These are phyloP conservation scores for Mermis nigrescens DNA, from an alignment of 2,888 invertebrate species.

Conservation along the genomic window DNA sequence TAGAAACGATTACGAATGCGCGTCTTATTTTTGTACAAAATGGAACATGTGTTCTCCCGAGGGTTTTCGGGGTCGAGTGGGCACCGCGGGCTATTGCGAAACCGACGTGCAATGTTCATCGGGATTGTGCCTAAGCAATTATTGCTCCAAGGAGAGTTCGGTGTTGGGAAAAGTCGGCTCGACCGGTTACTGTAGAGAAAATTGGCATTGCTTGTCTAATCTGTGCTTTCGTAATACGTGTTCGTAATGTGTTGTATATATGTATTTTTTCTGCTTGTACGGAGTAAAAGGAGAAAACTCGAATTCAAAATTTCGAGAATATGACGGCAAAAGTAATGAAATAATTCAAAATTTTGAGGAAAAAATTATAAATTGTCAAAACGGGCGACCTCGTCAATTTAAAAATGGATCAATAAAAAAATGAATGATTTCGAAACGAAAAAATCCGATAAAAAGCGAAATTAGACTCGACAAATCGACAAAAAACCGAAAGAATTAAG, in stretches of 20 bases:
- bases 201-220: slow-evolving; percentile 1
- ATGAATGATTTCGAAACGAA: too few species aligned
- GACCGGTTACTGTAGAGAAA: background rate
- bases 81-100: background rate
- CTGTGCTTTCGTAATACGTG: background rate
- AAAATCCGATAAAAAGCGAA: too few species aligned
- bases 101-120: background rate
- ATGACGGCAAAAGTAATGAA: too few species aligned
- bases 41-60: background rate
- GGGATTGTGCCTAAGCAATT: background rate
- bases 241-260: background rate
- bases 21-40: background rate
- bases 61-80: background rate
- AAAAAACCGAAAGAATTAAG: too few species aligned
- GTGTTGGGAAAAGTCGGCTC: background rate
- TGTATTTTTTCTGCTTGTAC: too few species aligned
- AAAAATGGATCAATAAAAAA: too few species aligned
- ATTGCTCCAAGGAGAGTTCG: background rate
- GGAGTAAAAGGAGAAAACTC: too few species aligned
- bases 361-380: too few species aligned
- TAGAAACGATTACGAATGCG: background rate
- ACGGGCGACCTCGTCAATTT: too few species aligned
- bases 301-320: too few species aligned
- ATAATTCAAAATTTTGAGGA: too few species aligned
- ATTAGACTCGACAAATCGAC: too few species aligned